phyloP scores from a whole-genome alignment of 2,888 invertebrate genomes.

The Eucera pruinosa region DNA sequence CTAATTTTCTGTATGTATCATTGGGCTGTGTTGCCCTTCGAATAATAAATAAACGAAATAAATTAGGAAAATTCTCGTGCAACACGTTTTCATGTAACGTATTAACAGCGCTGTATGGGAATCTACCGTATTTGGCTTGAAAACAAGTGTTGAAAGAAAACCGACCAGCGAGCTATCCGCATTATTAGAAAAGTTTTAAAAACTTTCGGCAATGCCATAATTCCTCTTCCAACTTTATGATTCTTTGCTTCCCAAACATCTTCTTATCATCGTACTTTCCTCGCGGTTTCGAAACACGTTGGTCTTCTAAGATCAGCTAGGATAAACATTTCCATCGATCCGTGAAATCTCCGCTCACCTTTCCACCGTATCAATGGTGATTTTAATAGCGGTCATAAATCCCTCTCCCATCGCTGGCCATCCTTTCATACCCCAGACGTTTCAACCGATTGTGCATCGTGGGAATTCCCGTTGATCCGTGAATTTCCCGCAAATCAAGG shows the following conservation, averaged over 20 bases:
- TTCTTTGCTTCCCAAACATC: slow-evolving; percentile 30
- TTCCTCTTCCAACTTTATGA: too few relatives aligned
- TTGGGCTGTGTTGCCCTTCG: too few relatives aligned
- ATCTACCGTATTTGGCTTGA: too few relatives aligned
- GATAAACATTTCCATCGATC: slow-evolving; percentile 48
- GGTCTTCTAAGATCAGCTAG: not conserved
- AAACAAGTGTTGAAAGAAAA: too few relatives aligned
- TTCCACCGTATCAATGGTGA: slow-evolving; percentile 14
- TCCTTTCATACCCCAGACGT: not conserved
- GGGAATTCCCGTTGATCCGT: slow-evolving; percentile 60
- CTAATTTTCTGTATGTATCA: too few relatives aligned
- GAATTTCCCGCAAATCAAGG: slow-evolving; percentile 65
- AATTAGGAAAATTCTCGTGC: too few relatives aligned
- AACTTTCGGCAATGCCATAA: slow-evolving; percentile 16
- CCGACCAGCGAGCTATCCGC: slow-evolving; percentile 5
- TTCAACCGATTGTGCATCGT: slow-evolving; percentile 39
- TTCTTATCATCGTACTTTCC: slow-evolving; percentile 31
- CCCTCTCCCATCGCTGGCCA: slow-evolving; percentile 1
- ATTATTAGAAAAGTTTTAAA: slow-evolving; percentile 8
- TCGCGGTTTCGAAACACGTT: slow-evolving; percentile 17
- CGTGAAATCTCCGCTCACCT: slow-evolving; percentile 43
- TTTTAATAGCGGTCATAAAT: slow-evolving; percentile 41
- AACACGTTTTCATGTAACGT: too few relatives aligned
- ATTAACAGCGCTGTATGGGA: too few relatives aligned
- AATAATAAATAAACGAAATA: too few relatives aligned